These are phyloP conservation scores for Tribolium freemani DNA, from an alignment of 2,888 invertebrate genomes.

Conservation along the genomic window DNA sequence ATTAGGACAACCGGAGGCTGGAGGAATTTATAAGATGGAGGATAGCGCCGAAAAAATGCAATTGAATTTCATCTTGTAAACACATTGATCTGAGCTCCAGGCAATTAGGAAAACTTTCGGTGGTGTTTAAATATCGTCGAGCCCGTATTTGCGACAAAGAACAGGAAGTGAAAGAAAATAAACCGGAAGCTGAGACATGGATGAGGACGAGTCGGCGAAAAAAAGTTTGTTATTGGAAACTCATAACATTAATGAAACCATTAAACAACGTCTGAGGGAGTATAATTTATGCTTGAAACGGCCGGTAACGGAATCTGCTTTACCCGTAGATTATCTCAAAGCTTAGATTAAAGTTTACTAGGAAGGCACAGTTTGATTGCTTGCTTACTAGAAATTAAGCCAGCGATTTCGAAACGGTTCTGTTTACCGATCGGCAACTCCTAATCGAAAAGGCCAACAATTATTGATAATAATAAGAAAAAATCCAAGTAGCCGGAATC, in stretches of 20 bases:
- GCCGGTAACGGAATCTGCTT: conserved; percentile 35
- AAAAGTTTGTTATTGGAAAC: conserved; percentile 31
- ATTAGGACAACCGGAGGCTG: too few relatives aligned
- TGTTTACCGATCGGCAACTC: conserved; percentile 24
- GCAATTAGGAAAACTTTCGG: conserved; percentile 8
- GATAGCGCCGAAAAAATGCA: too few relatives aligned
- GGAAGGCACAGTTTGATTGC: conserved; percentile 33
- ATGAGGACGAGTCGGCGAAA: conserved; percentile 20
- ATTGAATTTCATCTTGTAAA: neutral
- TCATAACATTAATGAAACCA: conserved; percentile 37
- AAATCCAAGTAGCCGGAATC: conserved; percentile 28
- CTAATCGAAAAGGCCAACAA: conserved; percentile 12
- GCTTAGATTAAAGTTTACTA: conserved; percentile 34
- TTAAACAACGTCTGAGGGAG: conserved; percentile 31
- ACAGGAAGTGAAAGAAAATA: conserved; percentile 28
- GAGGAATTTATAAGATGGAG: too few relatives aligned
- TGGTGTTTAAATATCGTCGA: conserved; percentile 12
- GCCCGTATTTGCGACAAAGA: conserved; percentile 30
- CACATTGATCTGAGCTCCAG: neutral
- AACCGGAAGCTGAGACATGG: conserved; percentile 22
- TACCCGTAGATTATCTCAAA: conserved; percentile 35
- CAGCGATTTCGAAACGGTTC: conserved; percentile 21
- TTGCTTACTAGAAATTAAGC: conserved; percentile 29
- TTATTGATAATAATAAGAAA: conserved; percentile 31
- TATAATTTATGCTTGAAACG: conserved; percentile 36